Evolutionary conservation across 2,113 vertebrate genomes (phyloP), one percentile per base, ranked within the genome.

Genomic region (Cyprinodon tularosa): DNA sequence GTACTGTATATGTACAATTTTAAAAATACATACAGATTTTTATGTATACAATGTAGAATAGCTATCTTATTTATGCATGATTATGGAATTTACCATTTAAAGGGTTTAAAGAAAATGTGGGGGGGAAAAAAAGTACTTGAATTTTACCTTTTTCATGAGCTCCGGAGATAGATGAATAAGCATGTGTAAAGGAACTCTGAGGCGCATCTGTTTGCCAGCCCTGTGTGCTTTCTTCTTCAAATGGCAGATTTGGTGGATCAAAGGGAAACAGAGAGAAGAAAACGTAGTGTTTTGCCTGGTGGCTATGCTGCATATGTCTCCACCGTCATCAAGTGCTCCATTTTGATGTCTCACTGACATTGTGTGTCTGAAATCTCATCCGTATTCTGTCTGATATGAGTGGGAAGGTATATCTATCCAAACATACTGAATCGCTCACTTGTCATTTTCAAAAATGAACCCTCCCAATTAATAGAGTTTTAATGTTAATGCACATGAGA

Each of bases 161-260:
- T 82, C 69, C 42, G 42, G 42, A 17, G 29, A 65, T 29, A 29
- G 45, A 73, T 42, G 71, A 45, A 15, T 74, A 74, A n/a, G 53
- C 44, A 37, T 0, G n/a, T 62, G 62, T 68, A 74, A 63, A 20
- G 73, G 80, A 78, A 74, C 50, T n/a, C 61, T 42, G 20, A 74
- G 66, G 53, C 40, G 42, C 68, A 68, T 64, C 20, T 82, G 45
- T 81, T 72, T 68, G 61, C 69, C 66, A 74, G 72, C 84, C 78
- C 39, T 72, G 72, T 72, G 47, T 59, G 66, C 78, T 82, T 87
- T 83, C 71, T 81, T 85, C 83, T 87, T 86, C 83, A 87, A 90
- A 91, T 60, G 77, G 86, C 66, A 87, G 88, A 90, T 91, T 89
- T 91, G 57, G 29, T 59, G 74, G 84, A 91, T 93, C 85, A 91